phyloP scores from a whole-genome alignment of 2,113 vertebrate species.

The Pipra filicauda region DNA sequence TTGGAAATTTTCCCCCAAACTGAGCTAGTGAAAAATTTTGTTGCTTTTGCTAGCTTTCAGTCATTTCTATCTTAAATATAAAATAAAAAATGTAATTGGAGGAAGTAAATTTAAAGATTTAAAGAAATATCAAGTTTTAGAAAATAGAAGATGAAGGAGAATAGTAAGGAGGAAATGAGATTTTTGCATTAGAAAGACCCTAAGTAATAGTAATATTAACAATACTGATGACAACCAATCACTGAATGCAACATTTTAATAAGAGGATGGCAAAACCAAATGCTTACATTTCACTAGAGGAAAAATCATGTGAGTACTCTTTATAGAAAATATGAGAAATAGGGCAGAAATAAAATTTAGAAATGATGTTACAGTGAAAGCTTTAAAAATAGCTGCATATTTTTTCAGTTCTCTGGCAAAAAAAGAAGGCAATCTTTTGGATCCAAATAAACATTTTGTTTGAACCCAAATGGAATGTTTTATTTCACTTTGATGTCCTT shows the following conservation, averaged over 20 bases:
- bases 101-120: background rate
- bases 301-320: background rate
- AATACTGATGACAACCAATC: background rate
- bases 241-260: background rate
- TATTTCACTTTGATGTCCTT: constrained; percentile 12
- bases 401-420: background rate
- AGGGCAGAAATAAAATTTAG: background rate
- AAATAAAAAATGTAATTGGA: background rate
- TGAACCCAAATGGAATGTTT: constrained; percentile 21
- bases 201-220: background rate
- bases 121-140: background rate
- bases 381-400: background rate
- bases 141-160: background rate
- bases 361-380: background rate
- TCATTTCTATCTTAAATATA: background rate
- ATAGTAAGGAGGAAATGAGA: background rate
- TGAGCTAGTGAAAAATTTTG: background rate
- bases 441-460: constrained; percentile 9
- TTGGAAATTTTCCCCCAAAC: background rate
- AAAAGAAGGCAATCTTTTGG: background rate
- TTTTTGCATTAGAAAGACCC: background rate
- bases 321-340: background rate
- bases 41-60: background rate
- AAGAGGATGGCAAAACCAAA: background rate
- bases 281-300: background rate